Conservation (phyloP, 2,113 vertebrate genomes). For the Pollimyrus isidori region DNA sequence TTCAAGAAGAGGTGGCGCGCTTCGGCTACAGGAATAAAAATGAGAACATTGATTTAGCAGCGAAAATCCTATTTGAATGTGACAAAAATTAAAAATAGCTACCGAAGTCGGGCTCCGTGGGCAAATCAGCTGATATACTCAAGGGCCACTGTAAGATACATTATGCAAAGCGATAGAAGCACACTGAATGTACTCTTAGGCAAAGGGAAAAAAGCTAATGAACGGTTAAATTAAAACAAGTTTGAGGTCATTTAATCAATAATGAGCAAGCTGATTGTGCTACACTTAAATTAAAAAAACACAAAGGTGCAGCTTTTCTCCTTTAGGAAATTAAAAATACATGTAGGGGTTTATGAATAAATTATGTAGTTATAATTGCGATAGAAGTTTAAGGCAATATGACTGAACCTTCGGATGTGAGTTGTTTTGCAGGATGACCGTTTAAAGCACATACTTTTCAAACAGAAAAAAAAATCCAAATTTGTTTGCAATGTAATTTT, state of each 20-base stretch:
- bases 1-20: conserved; percentile 36
- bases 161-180: neutral
- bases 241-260: conserved; percentile 33
- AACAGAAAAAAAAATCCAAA: neutral
- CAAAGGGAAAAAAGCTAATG: conserved; percentile 18
- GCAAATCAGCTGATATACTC: neutral
- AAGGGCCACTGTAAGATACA: neutral
- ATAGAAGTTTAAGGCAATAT: conserved; percentile 17
- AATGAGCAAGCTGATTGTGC: conserved; percentile 15
- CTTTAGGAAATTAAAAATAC: conserved; percentile 35
- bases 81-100: conserved; percentile 3
- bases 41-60: neutral
- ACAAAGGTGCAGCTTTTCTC: conserved; percentile 16
- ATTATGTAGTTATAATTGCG: conserved; percentile 31
- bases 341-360: conserved; percentile 34
- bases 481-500: neutral
- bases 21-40: neutral
- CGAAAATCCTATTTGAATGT: neutral
- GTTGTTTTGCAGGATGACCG: neutral
- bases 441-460: neutral
- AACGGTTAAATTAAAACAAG: conserved; percentile 28
- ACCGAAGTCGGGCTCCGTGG: neutral
- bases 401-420: conserved; percentile 17
- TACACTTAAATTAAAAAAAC: conserved; percentile 13
- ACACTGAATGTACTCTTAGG: neutral